Evolutionary conservation across 2,888 invertebrate species (phyloP), one percentile per base, ranked within the genome.

Genomic region (Paralinhomoeus sp.): DNA sequence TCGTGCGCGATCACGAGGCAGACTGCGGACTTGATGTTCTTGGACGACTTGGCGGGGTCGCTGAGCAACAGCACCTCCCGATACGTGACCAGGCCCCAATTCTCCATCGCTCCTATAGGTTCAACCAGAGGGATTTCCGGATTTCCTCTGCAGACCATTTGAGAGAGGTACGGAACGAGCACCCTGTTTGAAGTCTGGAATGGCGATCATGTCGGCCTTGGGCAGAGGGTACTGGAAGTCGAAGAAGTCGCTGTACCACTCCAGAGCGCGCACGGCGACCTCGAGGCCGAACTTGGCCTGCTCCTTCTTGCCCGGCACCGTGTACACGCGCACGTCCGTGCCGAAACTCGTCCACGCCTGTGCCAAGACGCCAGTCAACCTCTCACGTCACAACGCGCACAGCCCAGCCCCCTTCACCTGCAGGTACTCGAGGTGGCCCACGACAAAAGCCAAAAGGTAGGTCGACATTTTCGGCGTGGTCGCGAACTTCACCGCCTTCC

Each of bases 11-110:
- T 68, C 0, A 84, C 80, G 21, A 85, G 65, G 0, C 87, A 85
- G 54, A 87, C 80, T 67, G 76, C 77, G 5, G 82, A 73, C 35
- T 45, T 48, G 41, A 51, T 50, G 17, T 49, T 47, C 3, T 82
- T 74, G 1, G 87, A 84, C 0, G 87, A 82, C 60, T 85, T 80
- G 54, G 15, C 3, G 17, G 80, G 78, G 67, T 93, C 91, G 3
- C 85, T 80, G 33, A 91, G 68, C 1, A 91, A 71, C 53, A 80
- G 81, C 5, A 80, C 80, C 64, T 93, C 91, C 48, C 89, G 74
- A 60, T 81, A 84, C n/a, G 83, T 84, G 27, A 84, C 79, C 23
- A 84, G 67, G 7, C 91, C 91, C 91, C 91, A 93, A 65, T 93
- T 93, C 66, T 91, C 89, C 89, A 91, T 91, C 44, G 91, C 89